Base-by-base conservation (phyloP, 37 sponge, comb jelly and placozoan species). In the Crambe crambe region DNA sequence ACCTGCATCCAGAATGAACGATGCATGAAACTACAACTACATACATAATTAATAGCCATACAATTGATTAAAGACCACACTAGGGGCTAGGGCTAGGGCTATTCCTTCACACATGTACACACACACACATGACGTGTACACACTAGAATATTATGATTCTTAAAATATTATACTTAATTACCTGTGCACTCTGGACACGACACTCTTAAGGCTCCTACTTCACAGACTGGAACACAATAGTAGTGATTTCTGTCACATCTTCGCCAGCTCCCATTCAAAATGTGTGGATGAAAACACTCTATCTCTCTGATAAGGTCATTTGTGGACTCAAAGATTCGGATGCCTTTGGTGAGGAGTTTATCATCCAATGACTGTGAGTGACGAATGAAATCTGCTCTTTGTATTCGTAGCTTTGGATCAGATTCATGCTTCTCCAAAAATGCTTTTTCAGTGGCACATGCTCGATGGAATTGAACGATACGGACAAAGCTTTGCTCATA, bases 241-340 rank as follows among this genome's bases (percentile, higher is more conserved):
- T 86, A 70, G 47, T 96, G 97, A 29, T 89, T 89, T 36, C 87
- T 86, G 2, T 66, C 72, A 70, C 97, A 96, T 74, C 86, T 85
- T 56, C 72, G 87, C 95, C 95, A 94, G 25, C 64, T 59, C 17
- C 95, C 90, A 56, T 86, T 80, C 8, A n/a, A 44, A 25, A 94
- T 38, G 15, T 17, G 2, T 56, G 80, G 66, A 3, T 65, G 66
- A 34, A 65, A 65, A 32, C 30, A 31, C 3, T 65, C 66, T 2
- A 65, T 18, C 17, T 65, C 66, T 20, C 9, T 31, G 9, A 65
- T 26, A 6, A 65, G 17, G 3, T 65, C 66, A 29, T 65, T 34
- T 17, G 66, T 65, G 66, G 9, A 31, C 30, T 65, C 9, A 31
- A 65, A 65, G 30, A 30, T 32, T 31, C 5, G 66, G 2, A 20